These are phyloP conservation scores for Sitobion miscanthi DNA, from an alignment of 1,140 invertebrate species.

Conservation along the genomic window DNA sequence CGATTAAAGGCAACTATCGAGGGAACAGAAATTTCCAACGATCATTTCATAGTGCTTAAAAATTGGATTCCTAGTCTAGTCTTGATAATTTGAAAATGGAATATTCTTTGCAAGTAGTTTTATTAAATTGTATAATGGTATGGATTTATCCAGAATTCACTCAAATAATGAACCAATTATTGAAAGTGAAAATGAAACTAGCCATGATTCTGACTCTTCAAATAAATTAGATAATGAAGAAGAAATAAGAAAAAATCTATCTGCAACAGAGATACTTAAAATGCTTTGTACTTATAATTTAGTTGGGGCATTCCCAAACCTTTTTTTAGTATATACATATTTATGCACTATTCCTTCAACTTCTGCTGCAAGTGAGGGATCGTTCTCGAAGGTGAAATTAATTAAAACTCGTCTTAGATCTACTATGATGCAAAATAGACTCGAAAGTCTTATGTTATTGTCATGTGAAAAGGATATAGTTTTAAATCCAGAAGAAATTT, in stretches of 20 bases:
- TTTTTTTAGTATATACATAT: too few relatives aligned
- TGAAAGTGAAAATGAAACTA: background rate
- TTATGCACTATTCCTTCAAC: too few relatives aligned
- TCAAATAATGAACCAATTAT: background rate
- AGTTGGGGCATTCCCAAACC: too few relatives aligned
- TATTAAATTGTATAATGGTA: background rate
- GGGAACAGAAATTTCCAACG: background rate
- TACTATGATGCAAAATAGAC: background rate
- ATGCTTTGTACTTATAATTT: too few relatives aligned
- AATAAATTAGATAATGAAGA: background rate
- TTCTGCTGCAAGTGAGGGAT: background rate
- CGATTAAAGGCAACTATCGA: background rate
- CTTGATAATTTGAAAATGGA: background rate
- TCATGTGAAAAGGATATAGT: background rate
- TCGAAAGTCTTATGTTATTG: background rate
- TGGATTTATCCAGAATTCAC: background rate
- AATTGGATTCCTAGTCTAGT: constrained; percentile 5
- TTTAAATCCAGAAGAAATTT: background rate
- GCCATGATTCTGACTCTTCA: background rate
- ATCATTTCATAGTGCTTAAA: background rate
- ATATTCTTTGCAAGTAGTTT: constrained; percentile 20
- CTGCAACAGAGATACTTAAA: background rate
- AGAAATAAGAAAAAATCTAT: background rate
- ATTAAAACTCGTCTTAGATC: background rate
- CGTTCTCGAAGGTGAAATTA: background rate